These are phyloP conservation scores for Lithophane ornitopus DNA, from an alignment of 2,888 invertebrate species.

Conservation along the genomic window DNA sequence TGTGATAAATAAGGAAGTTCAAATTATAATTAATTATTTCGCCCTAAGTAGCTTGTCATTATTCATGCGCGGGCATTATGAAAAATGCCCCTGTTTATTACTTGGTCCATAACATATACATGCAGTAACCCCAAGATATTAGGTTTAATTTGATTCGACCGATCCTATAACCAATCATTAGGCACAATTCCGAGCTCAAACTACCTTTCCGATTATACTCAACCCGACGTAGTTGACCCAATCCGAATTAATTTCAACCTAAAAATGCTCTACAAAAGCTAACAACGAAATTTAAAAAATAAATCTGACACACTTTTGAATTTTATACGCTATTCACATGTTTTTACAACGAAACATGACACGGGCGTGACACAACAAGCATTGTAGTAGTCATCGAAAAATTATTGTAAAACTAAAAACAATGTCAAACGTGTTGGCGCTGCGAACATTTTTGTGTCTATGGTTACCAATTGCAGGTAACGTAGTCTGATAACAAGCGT, in stretches of 20 bases:
- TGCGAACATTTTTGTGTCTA: conserved; percentile 12
- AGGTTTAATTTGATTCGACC: conserved; percentile 33
- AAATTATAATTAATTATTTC: too few relatives aligned
- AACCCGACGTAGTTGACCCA: conserved; percentile 24
- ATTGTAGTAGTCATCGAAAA: conserved; percentile 58
- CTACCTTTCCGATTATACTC: not conserved
- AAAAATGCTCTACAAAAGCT: conserved; percentile 7
- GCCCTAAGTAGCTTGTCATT: too few relatives aligned
- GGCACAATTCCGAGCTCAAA: not conserved
- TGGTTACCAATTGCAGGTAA: conserved; percentile 36
- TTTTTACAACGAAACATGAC: conserved; percentile 49
- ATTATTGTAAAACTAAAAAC: conserved; percentile 45
- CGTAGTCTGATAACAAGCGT: not conserved
- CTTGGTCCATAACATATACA: too few relatives aligned
- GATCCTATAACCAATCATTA: conserved; percentile 37
- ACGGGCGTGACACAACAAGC: conserved; percentile 49
- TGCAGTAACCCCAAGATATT: conserved; percentile 17
- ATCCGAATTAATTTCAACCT: conserved; percentile 1
- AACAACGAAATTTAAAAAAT: conserved; percentile 33
- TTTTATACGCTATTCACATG: conserved; percentile 43
- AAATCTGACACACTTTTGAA: conserved; percentile 43
- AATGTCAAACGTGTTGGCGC: conserved; percentile 13
- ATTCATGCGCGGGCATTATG: too few relatives aligned
- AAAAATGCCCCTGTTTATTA: too few relatives aligned
- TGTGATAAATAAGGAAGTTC: too few relatives aligned